phyloP scores from a whole-genome alignment of 2,113 vertebrate genomes.

The Falcunculus frontatus region DNA sequence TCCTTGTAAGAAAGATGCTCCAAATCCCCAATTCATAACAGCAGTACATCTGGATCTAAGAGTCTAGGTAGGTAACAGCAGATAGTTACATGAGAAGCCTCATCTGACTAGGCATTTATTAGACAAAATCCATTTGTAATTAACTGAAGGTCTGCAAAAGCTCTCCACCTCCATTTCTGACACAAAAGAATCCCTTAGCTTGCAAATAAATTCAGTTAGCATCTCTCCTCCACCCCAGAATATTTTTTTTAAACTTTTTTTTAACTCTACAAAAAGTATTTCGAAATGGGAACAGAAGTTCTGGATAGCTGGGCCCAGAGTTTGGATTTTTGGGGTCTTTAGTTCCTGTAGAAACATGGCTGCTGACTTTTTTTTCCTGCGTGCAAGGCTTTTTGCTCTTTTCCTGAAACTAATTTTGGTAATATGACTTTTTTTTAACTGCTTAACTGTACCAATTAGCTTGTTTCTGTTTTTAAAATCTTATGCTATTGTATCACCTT shows the following conservation, averaged over 20 bases:
- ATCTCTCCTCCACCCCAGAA: rapidly evolving
- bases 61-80: background rate
- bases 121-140: background rate
- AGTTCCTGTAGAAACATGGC: background rate
- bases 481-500: background rate
- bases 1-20: background rate
- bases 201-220: background rate
- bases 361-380: background rate
- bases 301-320: background rate
- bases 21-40: background rate
- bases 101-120: background rate
- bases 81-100: background rate
- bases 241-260: background rate
- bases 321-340: background rate
- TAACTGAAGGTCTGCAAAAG: background rate
- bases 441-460: background rate
- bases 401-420: background rate
- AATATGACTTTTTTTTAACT: background rate
- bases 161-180: background rate
- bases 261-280: background rate
- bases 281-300: background rate
- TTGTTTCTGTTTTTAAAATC: background rate
- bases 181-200: background rate
- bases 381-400: background rate
- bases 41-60: background rate